Base-by-base conservation (phyloP, 2,888 invertebrate species). In the Metallyticus violacea region DNA sequence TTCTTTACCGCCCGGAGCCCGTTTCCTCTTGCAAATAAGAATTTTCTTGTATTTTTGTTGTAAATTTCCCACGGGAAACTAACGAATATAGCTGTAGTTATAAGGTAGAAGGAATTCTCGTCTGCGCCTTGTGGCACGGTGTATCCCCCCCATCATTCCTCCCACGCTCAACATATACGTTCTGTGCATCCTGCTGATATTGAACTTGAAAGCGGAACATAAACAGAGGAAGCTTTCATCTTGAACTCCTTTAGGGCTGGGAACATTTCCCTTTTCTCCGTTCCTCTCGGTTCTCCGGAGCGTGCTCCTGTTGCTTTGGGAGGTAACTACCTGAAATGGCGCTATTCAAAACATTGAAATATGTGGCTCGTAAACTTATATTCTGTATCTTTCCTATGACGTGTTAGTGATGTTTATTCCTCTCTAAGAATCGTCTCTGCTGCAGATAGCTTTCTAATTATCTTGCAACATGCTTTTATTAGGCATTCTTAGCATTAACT, bases 11-110 rank as follows among this genome's bases (percentile, higher is more conserved):
- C n/a, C 22, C 40, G 40, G 40, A 62, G 40, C 40, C 40, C 40
- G 40, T 62, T 62, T 62, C 40, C 40, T 62, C 40, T 22, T 15
- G 15, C 40, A 62, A 62, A 62, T 62, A 62, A 62, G 40, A 62
- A 62, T 62, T 15, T 62, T 62, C 40, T 22, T 15, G 40, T 62
- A 62, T 62, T 62, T 62, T 62, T 62, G 40, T 62, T 62, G 40
- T 77, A 83, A 83, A 83, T 83, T 83, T 83, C 83, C 83, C 83
- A 27, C 27, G 83, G 83, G 83, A 77, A 76, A 77, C 76, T 83
- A 77, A 83, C 81, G 62, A 81, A 40, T 27, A 81, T 22, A 81
- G 62, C 40, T 15, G 40, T 22, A 40, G 30, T 26, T 62, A 81
- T 40, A 62, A 62, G 62, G 25, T 30, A 81, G 81, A 26, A 62